Percentiles rank a stretch among this genome's conserved stretches.
Evolutionary conservation across 2,113 vertebrate genomes (phyloP).

Genomic region (Trematocara zebra): DNA sequence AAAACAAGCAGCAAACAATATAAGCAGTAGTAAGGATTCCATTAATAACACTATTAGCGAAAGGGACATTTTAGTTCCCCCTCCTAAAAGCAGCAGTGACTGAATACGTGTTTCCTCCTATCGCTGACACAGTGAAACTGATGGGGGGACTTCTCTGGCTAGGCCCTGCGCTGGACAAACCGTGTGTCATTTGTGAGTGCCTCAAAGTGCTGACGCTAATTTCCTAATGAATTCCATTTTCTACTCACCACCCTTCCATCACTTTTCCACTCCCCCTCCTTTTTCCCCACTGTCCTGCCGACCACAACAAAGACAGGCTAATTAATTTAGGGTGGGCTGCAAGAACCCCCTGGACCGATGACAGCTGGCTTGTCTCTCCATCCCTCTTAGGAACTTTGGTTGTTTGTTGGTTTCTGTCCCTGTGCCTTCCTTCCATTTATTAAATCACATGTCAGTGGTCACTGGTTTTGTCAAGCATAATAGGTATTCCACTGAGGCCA

Average conservation of each 20-base stretch:
- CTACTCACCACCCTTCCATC: constrained; percentile 59
- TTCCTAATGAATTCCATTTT: constrained; percentile 86
- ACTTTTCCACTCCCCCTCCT: constrained; percentile 31
- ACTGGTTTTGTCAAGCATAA: constrained; percentile 72
- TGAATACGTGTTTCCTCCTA: background rate
- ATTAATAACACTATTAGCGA: background rate
- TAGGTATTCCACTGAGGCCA: constrained; percentile 72
- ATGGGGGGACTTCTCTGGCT: constrained; percentile 33
- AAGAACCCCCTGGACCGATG: constrained; percentile 70
- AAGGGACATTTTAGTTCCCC: background rate
- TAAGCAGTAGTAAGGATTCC: background rate
- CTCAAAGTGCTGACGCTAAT: constrained; percentile 81
- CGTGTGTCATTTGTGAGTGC: constrained; percentile 69
- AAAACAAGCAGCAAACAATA: background rate
- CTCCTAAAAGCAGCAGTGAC: background rate
- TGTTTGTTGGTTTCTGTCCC: constrained; percentile 65
- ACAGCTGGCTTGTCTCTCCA: constrained; percentile 74
- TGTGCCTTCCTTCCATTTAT: constrained; percentile 70
- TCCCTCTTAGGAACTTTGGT: constrained; percentile 63
- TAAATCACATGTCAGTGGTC: constrained; percentile 79
- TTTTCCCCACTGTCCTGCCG: constrained; percentile 52
- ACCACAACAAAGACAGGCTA: constrained; percentile 76
- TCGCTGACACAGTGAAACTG: constrained; percentile 2
- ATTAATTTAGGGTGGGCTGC: constrained; percentile 74
- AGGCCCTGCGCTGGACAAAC: constrained; percentile 63